A percentile compares a stretch with the other conserved stretches of the same genome.
phyloP scores from a whole-genome alignment of 2,888 invertebrate species.

The Caenorhabditis auriculariae region DNA sequence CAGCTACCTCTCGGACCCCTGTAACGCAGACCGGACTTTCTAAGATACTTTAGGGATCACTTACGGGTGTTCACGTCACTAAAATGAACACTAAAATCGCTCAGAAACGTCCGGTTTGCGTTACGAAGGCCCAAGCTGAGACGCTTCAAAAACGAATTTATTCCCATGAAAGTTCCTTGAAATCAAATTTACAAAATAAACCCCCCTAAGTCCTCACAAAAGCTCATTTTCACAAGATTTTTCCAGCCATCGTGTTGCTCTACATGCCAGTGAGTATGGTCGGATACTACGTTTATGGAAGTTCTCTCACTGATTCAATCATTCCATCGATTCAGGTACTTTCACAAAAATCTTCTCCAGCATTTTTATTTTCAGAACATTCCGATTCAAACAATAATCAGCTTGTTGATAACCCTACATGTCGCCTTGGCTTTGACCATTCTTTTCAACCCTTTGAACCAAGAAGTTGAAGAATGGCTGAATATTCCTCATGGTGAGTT shows the following conservation, averaged over 20 bases:
- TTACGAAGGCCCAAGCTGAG: too few relatives aligned
- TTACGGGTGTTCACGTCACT: too few relatives aligned
- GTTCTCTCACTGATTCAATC: conserved; percentile 50
- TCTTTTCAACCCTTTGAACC: conserved; percentile 55
- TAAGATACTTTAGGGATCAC: too few relatives aligned
- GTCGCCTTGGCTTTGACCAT: conserved; percentile 54
- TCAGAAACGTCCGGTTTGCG: too few relatives aligned
- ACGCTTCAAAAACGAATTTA: too few relatives aligned
- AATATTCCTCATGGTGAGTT: conserved; percentile 48
- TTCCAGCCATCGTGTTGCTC: conserved; percentile 47
- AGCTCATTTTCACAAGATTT: background rate
- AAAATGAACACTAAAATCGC: too few relatives aligned
- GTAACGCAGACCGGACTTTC: too few relatives aligned
- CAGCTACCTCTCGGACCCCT: too few relatives aligned
- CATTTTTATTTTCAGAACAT: conserved; percentile 28
- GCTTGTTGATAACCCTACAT: conserved; percentile 53
- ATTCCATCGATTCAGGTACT: conserved; percentile 51
- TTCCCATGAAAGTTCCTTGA: too few relatives aligned
- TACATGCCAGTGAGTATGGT: conserved; percentile 51
- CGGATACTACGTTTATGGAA: conserved; percentile 52
- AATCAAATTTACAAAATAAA: too few relatives aligned
- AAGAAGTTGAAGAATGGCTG: conserved; percentile 52
- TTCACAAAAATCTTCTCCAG: too few relatives aligned
- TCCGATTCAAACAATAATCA: conserved; percentile 47
- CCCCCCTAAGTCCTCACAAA: background rate